These are phyloP conservation scores for Falco novaeseelandiae DNA, from an alignment of 2,797 vertebrate genomes.

Conservation along the genomic window DNA sequence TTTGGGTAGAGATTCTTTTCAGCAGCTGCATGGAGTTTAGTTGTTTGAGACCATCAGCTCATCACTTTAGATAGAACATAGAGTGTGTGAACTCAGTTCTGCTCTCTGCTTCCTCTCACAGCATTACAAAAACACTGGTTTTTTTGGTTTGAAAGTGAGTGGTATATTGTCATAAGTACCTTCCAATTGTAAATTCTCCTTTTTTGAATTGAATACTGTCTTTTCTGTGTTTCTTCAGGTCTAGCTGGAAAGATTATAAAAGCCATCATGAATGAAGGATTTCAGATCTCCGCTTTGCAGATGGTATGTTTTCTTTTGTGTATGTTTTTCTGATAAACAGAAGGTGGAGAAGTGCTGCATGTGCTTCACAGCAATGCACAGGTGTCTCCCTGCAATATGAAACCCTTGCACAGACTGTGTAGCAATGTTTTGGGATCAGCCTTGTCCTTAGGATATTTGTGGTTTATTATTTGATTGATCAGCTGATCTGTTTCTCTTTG, in stretches of 20 bases:
- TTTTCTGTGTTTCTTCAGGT: constrained; percentile 76
- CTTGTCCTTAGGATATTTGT: neutral
- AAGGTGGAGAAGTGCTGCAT: neutral
- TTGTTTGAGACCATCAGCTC: neutral
- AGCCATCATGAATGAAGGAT: constrained; percentile 86
- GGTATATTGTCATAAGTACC: neutral
- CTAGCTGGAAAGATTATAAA: constrained; percentile 90
- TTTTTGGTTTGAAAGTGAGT: neutral
- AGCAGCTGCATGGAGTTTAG: neutral
- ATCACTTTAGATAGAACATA: neutral
- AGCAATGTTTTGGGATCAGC: neutral
- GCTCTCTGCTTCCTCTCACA: neutral
- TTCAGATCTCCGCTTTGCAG: constrained; percentile 91
- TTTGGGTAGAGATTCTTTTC: neutral
- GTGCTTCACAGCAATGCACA: neutral
- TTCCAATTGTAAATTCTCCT: neutral
- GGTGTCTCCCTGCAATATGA: neutral
- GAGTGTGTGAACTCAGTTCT: neutral
- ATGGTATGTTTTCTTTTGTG: constrained; percentile 82
- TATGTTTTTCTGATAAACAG: neutral
- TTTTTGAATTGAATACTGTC: neutral
- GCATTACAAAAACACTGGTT: neutral
- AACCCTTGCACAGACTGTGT: neutral
- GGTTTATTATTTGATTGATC: neutral
- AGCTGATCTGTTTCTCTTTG: neutral